Evolutionary conservation across 2,888 invertebrate genomes (phyloP).

Genomic region (Emmelina monodactyla): DNA sequence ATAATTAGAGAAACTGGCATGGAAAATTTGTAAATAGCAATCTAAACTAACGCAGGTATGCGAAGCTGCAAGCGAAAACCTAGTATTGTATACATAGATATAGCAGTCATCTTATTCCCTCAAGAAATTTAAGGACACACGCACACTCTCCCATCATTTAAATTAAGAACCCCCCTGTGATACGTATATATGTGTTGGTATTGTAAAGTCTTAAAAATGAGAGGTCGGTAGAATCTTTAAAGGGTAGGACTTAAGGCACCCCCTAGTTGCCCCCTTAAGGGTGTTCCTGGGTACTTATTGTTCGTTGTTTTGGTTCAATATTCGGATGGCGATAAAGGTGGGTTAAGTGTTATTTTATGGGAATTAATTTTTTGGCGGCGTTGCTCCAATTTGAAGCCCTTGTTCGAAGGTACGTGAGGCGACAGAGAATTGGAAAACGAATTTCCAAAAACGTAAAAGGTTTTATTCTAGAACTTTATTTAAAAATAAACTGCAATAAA

Average conservation of each 20-base stretch:
- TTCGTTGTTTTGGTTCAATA: constrained; percentile 59
- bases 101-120: no score
- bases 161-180: constrained; percentile 45
- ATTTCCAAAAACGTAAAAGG: no score
- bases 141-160: constrained; percentile 32
- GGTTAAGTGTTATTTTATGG: constrained; percentile 45
- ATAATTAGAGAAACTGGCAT: no score
- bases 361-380: constrained; percentile 24
- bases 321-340: constrained; percentile 48
- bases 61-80: no score
- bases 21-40: no score
- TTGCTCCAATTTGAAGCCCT: no score
- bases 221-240: constrained; percentile 63
- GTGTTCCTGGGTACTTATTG: constrained; percentile 29
- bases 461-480: no score
- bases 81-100: no score
- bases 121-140: constrained; percentile 24
- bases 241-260: constrained; percentile 61
- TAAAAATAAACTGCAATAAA: not conserved
- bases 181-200: constrained; percentile 50
- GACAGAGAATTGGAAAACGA: no score
- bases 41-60: no score
- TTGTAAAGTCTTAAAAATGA: constrained; percentile 67
- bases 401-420: no score
- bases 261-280: constrained; percentile 24